phyloP scores from a whole-genome alignment of 2,888 invertebrate species.

The Cynaeus angustus region DNA sequence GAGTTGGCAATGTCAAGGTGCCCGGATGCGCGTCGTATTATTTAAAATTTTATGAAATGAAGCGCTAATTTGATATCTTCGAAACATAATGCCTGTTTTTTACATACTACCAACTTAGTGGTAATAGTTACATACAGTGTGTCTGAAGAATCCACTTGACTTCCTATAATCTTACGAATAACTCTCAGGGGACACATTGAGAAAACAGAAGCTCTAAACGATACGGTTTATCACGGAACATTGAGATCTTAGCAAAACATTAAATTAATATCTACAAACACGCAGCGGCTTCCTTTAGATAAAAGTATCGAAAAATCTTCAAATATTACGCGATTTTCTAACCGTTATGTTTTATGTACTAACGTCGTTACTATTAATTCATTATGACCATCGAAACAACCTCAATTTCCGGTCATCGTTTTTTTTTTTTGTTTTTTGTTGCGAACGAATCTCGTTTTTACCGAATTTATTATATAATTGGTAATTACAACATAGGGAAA shows the following conservation, averaged over 20 bases:
- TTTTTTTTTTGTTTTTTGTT: not conserved
- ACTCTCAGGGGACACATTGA: too few species aligned
- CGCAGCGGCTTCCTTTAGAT: constrained; percentile 7
- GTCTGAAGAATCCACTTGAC: too few species aligned
- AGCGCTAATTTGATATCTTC: constrained; percentile 16
- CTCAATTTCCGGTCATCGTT: not conserved
- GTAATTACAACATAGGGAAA: too few species aligned
- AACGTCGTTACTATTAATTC: not conserved
- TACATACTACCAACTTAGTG: not conserved
- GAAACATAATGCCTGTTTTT: not conserved
- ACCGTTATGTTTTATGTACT: not conserved
- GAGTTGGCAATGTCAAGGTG: constrained; percentile 44
- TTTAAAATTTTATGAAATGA: constrained; percentile 34
- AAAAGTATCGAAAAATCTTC: not conserved
- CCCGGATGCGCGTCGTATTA: constrained; percentile 38
- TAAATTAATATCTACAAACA: constrained; percentile 8
- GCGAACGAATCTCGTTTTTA: not conserved
- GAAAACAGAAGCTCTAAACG: too few species aligned
- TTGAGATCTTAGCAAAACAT: not conserved
- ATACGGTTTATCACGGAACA: too few species aligned
- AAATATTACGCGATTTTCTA: too few species aligned
- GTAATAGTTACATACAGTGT: not conserved
- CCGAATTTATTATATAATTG: not conserved
- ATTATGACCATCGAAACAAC: not conserved
- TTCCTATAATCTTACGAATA: too few species aligned